Evolutionary conservation across 2,888 invertebrate genomes (phyloP).

Genomic region (Hypsopygia costalis): DNA sequence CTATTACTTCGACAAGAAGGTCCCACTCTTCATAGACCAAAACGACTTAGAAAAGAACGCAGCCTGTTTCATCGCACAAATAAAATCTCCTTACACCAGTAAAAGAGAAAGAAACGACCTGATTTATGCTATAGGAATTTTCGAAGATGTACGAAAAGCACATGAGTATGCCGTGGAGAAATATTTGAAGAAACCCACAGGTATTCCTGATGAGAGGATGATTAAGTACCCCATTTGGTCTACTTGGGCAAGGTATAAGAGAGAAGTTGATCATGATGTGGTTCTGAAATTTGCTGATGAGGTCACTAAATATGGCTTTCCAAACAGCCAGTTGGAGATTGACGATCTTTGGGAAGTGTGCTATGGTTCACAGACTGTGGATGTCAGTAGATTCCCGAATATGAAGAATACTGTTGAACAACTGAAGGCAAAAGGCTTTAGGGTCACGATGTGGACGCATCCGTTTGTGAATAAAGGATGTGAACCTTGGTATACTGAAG

Average conservation of each 20-base stretch:
- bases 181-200: conserved; percentile 79
- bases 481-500: conserved; percentile 70
- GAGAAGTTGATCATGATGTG: conserved; percentile 69
- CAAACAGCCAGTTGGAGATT: conserved; percentile 81
- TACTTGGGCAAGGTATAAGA: conserved; percentile 82
- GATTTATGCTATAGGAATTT: conserved; percentile 82
- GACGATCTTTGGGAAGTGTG: conserved; percentile 84
- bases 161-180: conserved; percentile 82
- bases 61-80: conserved; percentile 74
- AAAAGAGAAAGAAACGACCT: conserved; percentile 62
- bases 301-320: conserved; percentile 69
- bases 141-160: conserved; percentile 75
- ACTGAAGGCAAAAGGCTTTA: conserved; percentile 66
- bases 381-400: conserved; percentile 74
- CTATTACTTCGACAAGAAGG: conserved; percentile 81
- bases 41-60: conserved; percentile 69
- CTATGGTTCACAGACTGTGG: conserved; percentile 81
- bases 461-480: conserved; percentile 83
- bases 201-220: conserved; percentile 77
- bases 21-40: conserved; percentile 84
- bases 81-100: conserved; percentile 66
- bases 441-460: conserved; percentile 83
- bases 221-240: conserved; percentile 84
- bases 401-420: conserved; percentile 65
- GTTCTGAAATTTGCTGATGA: conserved; percentile 74